phyloP scores from a whole-genome alignment of 2,113 vertebrate genomes.

The Tenebrosternarchus preto region DNA sequence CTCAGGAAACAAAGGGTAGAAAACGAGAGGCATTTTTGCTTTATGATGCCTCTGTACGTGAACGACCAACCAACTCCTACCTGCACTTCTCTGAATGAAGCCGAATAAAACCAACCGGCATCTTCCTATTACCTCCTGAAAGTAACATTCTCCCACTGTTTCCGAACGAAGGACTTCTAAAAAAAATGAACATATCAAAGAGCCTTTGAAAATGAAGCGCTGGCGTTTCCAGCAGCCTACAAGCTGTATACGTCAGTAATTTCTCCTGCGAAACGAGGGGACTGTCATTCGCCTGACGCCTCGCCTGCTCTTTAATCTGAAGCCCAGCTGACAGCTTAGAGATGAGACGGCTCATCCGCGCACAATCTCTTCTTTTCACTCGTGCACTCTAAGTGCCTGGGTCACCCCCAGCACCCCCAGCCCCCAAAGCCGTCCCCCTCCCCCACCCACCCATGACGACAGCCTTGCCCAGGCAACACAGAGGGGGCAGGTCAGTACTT shows the following conservation, averaged over 20 bases:
- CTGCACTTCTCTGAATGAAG: too few species aligned
- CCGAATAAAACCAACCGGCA: too few species aligned
- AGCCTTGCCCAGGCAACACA: not conserved
- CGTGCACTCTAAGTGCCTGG: not conserved
- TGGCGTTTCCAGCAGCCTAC: not conserved
- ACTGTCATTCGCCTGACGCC: not conserved
- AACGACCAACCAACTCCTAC: too few species aligned
- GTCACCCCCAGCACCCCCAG: not conserved
- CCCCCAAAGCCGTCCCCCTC: not conserved
- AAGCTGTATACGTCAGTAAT: not conserved
- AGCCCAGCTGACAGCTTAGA: constrained; percentile 24
- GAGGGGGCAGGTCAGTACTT: not conserved
- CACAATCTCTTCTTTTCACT: constrained; percentile 15
- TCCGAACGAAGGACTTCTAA: not conserved
- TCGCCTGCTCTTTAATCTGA: constrained; percentile 2
- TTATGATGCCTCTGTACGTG: not conserved
- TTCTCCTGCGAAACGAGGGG: not conserved
- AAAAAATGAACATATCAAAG: not conserved
- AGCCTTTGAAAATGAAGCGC: constrained; percentile 1
- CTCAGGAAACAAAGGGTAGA: constrained; percentile 64
- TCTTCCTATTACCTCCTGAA: too few species aligned
- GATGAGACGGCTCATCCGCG: not conserved
- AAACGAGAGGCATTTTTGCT: not conserved
- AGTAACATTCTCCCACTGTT: too few species aligned
- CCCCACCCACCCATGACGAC: not conserved